Evolutionary conservation across 1,140 invertebrate species (phyloP), one percentile per base, ranked within the genome.

Genomic region (Nomia melanderi): DNA sequence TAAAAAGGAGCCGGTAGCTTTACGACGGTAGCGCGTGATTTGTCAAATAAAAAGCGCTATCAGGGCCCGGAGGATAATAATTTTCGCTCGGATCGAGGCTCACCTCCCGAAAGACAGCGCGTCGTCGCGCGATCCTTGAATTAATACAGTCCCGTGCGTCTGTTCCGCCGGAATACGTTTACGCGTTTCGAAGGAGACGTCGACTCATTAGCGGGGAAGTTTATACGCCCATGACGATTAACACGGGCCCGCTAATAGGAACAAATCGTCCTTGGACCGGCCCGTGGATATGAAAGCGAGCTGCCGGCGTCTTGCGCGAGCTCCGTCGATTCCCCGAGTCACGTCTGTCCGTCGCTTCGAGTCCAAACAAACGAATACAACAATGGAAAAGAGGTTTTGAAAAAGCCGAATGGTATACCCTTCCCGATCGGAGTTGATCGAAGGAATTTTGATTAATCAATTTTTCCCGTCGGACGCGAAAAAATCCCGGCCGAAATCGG

Each of bases 181-280:
- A 56, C 64, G 25, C 23, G 23, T 3, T n/a, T 25, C 23, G 65
- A 50, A 69, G 50, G 53, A 76, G 66, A 76, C 23, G 75, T 73
- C 69, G 59, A 64, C 76, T 78, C 76, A 78, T 78, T 78, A 78
- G 77, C 77, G 63, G 14, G 77, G 62, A 57, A 66, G 54, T 79
- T 79, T 66, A 75, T 79, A 79, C 53, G 31, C 54, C 44, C 71
- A 33, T 47, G 71, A 66, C 29, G 71, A 79, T 79, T 79, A 79
- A 74, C 77, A 75, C 54, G 41, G n/a, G n/a, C 77, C 11, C 50
- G 77, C 77, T 79, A 79, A 79, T 79, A 67, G 77, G 62, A 79
- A 79, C 77, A 79, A 79, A 79, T 79, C 71, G 76, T 78, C 76
- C 70, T 70, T 73, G 76, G 70, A 50, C 59, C 60, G 36, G 31